Conservation (phyloP, 2,888 invertebrate species). For the Cephus pygmeus region DNA sequence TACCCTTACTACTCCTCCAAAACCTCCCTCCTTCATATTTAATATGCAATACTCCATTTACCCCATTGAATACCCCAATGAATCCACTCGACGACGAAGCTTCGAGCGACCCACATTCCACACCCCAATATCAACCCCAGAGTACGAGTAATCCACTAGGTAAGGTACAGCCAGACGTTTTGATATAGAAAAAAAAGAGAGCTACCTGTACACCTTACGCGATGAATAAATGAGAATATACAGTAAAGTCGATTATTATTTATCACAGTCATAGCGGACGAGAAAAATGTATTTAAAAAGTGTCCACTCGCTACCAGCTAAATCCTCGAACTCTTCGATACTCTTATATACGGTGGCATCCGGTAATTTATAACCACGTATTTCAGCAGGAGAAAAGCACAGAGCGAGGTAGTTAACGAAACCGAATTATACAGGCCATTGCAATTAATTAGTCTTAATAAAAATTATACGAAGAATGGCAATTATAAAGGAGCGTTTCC, state of each 20-base stretch:
- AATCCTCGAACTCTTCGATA: not conserved
- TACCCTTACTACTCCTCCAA: slow-evolving; percentile 14
- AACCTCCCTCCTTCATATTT: slow-evolving; percentile 43
- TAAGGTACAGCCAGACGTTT: not conserved
- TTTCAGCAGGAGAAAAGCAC: not conserved
- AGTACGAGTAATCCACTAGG: not conserved
- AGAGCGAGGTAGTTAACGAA: slow-evolving; percentile 16
- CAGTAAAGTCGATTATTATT: not conserved
- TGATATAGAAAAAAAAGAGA: not conserved
- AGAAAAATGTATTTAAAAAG: not conserved
- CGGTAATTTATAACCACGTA: not conserved
- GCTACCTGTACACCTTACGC: not conserved
- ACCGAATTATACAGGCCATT: slow-evolving; percentile 59
- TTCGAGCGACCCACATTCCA: slow-evolving; percentile 52
- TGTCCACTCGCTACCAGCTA: not conserved
- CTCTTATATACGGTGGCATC: not conserved
- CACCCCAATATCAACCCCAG: not conserved
- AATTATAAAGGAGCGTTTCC: slow-evolving; percentile 54
- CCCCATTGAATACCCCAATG: slow-evolving; percentile 53
- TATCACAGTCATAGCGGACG: not conserved
- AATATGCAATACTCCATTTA: slow-evolving; percentile 62
- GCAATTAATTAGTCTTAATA: slow-evolving; percentile 65
- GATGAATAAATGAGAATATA: not conserved
- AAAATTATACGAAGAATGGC: slow-evolving; percentile 62
- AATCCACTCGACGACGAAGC: slow-evolving; percentile 42